Evolutionary conservation across 30 jellyfish, hydroid and myxozoan species (phyloP).

Genomic region (Sanderia malayensis): DNA sequence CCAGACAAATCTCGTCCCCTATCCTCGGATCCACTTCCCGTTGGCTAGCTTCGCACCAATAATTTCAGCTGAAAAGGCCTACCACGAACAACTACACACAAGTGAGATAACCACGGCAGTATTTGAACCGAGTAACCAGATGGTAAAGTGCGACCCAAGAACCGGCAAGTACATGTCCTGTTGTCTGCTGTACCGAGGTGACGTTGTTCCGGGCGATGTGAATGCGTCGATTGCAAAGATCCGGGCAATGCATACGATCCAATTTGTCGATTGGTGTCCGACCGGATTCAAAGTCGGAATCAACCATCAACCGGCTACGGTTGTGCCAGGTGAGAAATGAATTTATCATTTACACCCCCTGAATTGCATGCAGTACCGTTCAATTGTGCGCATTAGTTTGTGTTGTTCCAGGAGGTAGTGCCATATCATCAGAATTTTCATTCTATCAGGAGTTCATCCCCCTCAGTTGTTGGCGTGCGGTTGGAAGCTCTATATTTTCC

Average conservation of each 20-base stretch:
- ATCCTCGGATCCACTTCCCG: slow-evolving; percentile 96
- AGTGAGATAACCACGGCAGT: slow-evolving; percentile 75
- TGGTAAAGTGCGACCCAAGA: slow-evolving; percentile 92
- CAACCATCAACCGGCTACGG: slow-evolving; percentile 77
- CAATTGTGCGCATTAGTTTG: too few relatives aligned
- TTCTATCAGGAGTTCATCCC: too few relatives aligned
- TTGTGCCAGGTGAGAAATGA: slow-evolving; percentile 61
- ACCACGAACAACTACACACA: slow-evolving; percentile 74
- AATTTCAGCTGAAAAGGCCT: slow-evolving; percentile 84
- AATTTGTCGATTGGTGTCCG: slow-evolving; percentile 94
- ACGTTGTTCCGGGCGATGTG: slow-evolving; percentile 93
- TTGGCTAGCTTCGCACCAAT: slow-evolving; percentile 93
- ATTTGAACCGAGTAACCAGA: slow-evolving; percentile 80
- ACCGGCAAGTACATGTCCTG: slow-evolving; percentile 96
- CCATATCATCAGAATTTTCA: too few relatives aligned
- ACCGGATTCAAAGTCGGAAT: slow-evolving; percentile 90
- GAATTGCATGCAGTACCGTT: too few relatives aligned
- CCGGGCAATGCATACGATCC: slow-evolving; percentile 62
- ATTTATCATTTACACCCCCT: too few relatives aligned
- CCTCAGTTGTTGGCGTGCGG: too few relatives aligned
- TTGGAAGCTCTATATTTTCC: too few relatives aligned
- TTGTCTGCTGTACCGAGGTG: slow-evolving; percentile 91
- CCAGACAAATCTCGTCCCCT: slow-evolving; percentile 94
- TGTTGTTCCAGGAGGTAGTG: too few relatives aligned
- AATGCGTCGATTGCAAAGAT: slow-evolving; percentile 82